Evolutionary conservation across 2,113 vertebrate genomes (phyloP).

Genomic region (Caranx melampygus): DNA sequence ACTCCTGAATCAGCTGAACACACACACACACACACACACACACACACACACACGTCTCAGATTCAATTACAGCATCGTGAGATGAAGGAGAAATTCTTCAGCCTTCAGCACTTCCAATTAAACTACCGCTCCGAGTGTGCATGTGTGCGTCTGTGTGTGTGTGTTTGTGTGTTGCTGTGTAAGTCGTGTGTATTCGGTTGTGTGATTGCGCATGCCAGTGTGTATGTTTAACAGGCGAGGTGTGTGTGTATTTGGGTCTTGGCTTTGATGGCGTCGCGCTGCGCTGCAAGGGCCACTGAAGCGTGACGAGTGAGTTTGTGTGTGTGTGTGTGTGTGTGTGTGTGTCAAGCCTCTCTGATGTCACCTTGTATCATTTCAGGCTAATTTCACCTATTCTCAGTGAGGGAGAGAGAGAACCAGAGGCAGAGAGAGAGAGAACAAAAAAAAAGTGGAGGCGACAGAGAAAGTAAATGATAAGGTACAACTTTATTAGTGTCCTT

Average conservation of each 20-base stretch:
- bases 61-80: slow-evolving; percentile 84
- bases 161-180: slow-evolving; percentile 32
- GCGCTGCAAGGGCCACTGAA: slow-evolving; percentile 71
- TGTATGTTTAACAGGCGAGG: slow-evolving; percentile 75
- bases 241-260: slow-evolving; percentile 69
- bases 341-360: slow-evolving; percentile 70
- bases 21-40: slow-evolving; percentile 44
- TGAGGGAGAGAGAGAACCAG: slow-evolving; percentile 57
- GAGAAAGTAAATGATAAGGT: slow-evolving; percentile 69
- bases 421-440: slow-evolving; percentile 34
- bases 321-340: slow-evolving; percentile 50
- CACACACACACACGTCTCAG: slow-evolving; percentile 62
- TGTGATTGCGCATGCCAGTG: slow-evolving; percentile 47
- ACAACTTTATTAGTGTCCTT: slow-evolving; percentile 74
- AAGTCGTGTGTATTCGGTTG: slow-evolving; percentile 48
- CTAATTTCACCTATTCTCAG: slow-evolving; percentile 81
- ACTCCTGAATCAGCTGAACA: slow-evolving; percentile 78
- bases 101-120: slow-evolving; percentile 85
- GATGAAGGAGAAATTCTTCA: slow-evolving; percentile 83
- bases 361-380: slow-evolving; percentile 84
- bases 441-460: slow-evolving; percentile 58
- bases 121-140: slow-evolving; percentile 65
- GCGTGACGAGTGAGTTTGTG: slow-evolving; percentile 58
- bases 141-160: slow-evolving; percentile 23
- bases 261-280: slow-evolving; percentile 76